Conservation (phyloP, 2,888 invertebrate species). For the Willowsia nigromaculata region DNA sequence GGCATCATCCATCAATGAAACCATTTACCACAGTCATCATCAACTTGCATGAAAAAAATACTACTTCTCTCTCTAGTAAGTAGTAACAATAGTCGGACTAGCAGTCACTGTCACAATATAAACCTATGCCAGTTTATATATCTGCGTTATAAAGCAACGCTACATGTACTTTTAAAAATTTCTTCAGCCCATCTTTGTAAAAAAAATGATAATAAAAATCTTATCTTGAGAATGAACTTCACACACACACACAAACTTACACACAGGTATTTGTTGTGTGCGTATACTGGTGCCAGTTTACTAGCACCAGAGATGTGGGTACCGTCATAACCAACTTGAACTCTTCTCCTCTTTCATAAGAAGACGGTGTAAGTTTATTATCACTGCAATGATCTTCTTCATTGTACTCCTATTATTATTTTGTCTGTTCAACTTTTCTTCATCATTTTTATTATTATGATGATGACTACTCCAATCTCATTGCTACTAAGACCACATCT, state of each 20-base stretch:
- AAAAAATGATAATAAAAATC: conserved; percentile 21
- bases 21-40: too few species aligned
- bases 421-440: conserved; percentile 13
- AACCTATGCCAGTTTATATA: background rate
- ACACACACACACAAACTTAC: background rate
- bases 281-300: background rate
- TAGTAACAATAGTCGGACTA: background rate
- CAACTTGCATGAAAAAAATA: background rate
- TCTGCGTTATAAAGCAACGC: background rate
- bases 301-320: background rate
- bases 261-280: conserved; percentile 34
- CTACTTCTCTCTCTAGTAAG: background rate
- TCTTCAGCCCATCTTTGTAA: conserved; percentile 2
- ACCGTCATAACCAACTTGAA: conserved; percentile 41
- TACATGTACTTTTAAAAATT: background rate
- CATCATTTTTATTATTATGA: background rate
- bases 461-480: background rate
- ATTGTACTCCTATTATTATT: conserved; percentile 14
- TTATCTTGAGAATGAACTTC: background rate
- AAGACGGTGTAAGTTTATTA: conserved; percentile 19
- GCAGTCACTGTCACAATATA: background rate
- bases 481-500: background rate
- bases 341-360: conserved; percentile 26
- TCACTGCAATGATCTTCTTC: conserved; percentile 45
- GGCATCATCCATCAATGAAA: conserved; percentile 13